Evolutionary conservation across 2,888 invertebrate genomes (phyloP), one percentile per base, ranked within the genome.

Genomic region (Hydroisotoma schaefferi): DNA sequence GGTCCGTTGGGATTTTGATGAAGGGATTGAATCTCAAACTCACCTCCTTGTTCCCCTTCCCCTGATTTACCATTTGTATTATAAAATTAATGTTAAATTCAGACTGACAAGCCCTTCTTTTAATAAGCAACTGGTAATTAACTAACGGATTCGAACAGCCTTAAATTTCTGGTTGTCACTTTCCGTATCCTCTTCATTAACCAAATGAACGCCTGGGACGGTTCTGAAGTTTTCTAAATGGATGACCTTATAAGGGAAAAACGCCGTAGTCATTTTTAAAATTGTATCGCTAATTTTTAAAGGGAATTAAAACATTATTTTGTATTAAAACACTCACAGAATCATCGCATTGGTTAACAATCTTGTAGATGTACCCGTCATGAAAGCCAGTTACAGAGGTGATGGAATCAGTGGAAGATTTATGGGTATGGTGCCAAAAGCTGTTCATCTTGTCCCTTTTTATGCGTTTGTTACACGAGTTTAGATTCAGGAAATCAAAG

Each of bases 351-450:
- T 52, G 33, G 28, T 52, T 52, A 6, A 52, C 28, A 52, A 52
- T 52, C n/a, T 52, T 52, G 52, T 52, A 52, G 37, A 52, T 25
- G 37, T 52, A 52, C 6, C 52, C 52, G 22, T 52, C 52, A 29
- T 52, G 52, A 22, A 52, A 52, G 26, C 52, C 52, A 37, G 52
- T 52, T 20, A 52, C 52, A 12, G 52, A 52, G 15, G 52, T 52
- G 3, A 52, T 23, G 6, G 46, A 46, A 25, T 52, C 52, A 10
- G 52, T 52, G 4, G 52, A 52, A 10, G 52, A 33, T 37, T 52
- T 52, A 20, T 52, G 52, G 15, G 52, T 37, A 23, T 33, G 33
- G 23, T 52, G 52, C 52, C 52, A 52, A 22, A 52, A 52, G 20
- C 37, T 52, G 37, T 52, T 33, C 52, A 52, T 52, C 28, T 29